Evolutionary conservation across 2,888 invertebrate genomes (phyloP), one percentile per base, ranked within the genome.

Genomic region (Cephus runcator): DNA sequence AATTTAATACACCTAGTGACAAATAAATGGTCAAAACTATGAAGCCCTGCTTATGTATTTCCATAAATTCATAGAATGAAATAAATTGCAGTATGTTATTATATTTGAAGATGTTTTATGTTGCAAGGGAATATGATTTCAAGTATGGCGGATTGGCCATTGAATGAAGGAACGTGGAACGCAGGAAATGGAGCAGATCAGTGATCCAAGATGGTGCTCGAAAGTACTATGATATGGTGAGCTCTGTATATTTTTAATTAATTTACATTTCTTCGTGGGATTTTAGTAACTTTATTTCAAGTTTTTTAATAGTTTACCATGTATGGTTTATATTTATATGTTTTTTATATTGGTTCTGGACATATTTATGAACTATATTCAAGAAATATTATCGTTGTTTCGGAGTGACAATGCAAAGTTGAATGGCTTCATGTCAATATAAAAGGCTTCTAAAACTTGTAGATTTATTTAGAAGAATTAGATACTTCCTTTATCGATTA

Each of bases 211-310:
- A 98, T 98, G 98, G 98, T 98, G 91, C 94, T 98, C 87, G 98
- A 98, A 95, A 98, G 98, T 96, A 98, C 98, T 91, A 97, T 98
- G 96, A 97, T 98, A 92, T 98, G 98, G 96, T 97, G 93, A 94
- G 93, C 87, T 82, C 40, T 79, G 73, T 75, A 73, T 80, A 73
- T 78, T 79, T 80, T 83, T 79, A 77, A 75, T 34, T 34, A 40
- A 69, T 11, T 34, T 69, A 69, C 40, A 0, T n/a, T 74, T 33
- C 76, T 81, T 40, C 75, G 75, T 34, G 30, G 33, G 31, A 71
- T 6, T 31, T 71, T 30, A 12, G 12, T 71, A 34, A 71, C 33
- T 12, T 31, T 71, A 33, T 31, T 71, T 71, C 31, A 34, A 71
- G 3, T 23, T 56, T 23, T 56, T 56, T 9, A 56, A 56, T 6